Base-by-base conservation (phyloP, 2,888 invertebrate species). In the Drosophila neonasuta region DNA sequence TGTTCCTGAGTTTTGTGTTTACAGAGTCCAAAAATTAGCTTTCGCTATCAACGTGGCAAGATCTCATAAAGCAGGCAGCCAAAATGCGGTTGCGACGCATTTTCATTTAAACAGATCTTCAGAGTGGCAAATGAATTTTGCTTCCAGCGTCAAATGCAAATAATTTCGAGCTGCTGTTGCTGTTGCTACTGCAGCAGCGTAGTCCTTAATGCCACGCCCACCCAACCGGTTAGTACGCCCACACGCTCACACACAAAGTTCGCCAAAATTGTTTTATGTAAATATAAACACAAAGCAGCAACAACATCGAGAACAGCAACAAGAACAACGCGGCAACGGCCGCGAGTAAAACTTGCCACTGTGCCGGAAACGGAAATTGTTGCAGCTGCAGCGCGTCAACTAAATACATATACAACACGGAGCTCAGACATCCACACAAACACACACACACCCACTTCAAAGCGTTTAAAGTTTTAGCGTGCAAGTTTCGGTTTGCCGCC, bases 201-300 rank as follows among this genome's bases (percentile, higher is more conserved):
- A 34, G 6, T 10, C 10, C 20, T 20, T 13, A 24, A 34, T 59
- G 65, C 65, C 71, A 61, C 71, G 49, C 66, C 79, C 52, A 51
- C 34, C 36, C 50, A 52, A 57, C 69, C 62, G 70, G 63, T 77
- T 74, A 64, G 66, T 58, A 30, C 24, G 15, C 42, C 15, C 34
- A 42, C 29, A 45, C 29, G 24, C 55, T 32, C 50, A n/a, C 56
- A 65, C 68, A 61, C 66, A 74, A 83, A 74, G 72, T 81, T 80
- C 67, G 79, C 71, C 75, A 73, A 82, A 81, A 84, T 84, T 84
- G 84, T 82, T 84, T 84, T 82, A 82, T 82, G 81, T 81, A 82
- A 82, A 82, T 82, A 82, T 69, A 81, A 81, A 79, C 79, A 76
- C 55, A 60, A 69, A 61, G 70, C 70, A 60, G 45, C 69, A 65